A percentile compares a stretch with the other conserved stretches of the same genome.
Conservation (phyloP, 2,888 invertebrate genomes). For the Drosophila mimetica region DNA sequence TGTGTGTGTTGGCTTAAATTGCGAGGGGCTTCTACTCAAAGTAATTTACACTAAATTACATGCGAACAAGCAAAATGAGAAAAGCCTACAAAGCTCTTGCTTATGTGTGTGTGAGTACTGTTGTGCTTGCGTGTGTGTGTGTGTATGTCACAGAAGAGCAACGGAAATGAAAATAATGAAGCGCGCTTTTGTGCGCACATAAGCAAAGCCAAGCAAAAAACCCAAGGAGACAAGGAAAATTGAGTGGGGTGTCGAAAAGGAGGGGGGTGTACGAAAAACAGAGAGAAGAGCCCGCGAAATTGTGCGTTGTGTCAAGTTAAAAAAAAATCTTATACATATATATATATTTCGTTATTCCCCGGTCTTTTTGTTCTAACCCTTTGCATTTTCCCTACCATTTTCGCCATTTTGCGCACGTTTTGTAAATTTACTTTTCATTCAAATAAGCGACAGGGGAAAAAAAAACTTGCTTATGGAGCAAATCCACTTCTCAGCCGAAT, state of each 20-base stretch:
- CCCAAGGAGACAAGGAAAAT: slow-evolving; percentile 36
- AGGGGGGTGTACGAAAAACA: background rate
- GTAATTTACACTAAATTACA: slow-evolving; percentile 76
- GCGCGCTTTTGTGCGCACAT: slow-evolving; percentile 68
- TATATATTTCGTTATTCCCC: slow-evolving; percentile 25
- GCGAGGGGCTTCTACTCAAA: slow-evolving; percentile 61
- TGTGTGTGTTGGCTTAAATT: slow-evolving; percentile 52
- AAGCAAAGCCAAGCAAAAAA: slow-evolving; percentile 35
- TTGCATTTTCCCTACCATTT: slow-evolving; percentile 20
- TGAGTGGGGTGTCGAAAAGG: slow-evolving; percentile 22
- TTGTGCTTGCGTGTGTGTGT: slow-evolving; percentile 17
- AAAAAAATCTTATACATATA: slow-evolving; percentile 19
- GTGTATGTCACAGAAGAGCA: slow-evolving; percentile 55
- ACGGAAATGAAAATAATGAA: slow-evolving; percentile 69
- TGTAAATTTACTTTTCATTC: slow-evolving; percentile 71
- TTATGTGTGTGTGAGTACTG: slow-evolving; percentile 26
- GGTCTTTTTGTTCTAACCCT: slow-evolving; percentile 39
- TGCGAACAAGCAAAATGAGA: slow-evolving; percentile 60
- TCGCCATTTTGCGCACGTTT: slow-evolving; percentile 55
- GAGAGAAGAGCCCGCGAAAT: slow-evolving; percentile 27
- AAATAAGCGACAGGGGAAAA: slow-evolving; percentile 36
- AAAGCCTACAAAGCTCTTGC: slow-evolving; percentile 44
- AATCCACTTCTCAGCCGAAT: slow-evolving; percentile 9
- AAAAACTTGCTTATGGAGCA: slow-evolving; percentile 38
- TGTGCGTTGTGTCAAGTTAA: slow-evolving; percentile 43